A percentile compares a stretch with the other conserved stretches of the same genome.
Evolutionary conservation across 2,888 invertebrate species (phyloP).

Genomic region (Mythimna impura): DNA sequence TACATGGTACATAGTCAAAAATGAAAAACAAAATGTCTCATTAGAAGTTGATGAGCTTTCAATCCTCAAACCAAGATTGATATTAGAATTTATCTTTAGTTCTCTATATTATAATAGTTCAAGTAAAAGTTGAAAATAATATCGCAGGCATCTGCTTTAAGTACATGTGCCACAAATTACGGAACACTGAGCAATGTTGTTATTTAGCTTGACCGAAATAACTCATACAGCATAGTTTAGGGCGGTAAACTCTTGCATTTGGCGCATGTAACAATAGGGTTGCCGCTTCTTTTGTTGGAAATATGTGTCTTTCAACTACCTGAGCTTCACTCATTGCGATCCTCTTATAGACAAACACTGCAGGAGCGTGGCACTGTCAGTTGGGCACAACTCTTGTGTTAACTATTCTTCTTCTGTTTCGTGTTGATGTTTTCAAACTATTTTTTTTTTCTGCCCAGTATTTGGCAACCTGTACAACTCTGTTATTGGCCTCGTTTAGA

Average conservation of each 20-base stretch:
- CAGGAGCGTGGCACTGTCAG: neutral
- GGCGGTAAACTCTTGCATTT: constrained; percentile 22
- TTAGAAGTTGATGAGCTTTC: neutral
- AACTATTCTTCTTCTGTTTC: too few species aligned
- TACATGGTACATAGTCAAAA: neutral
- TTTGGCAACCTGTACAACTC: too few species aligned
- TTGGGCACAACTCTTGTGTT: too few species aligned
- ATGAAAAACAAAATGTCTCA: neutral
- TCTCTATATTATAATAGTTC: neutral
- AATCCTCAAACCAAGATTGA: neutral
- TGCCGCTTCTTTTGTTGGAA: constrained; percentile 20
- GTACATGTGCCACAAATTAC: constrained; percentile 21
- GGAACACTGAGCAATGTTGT: constrained; percentile 32
- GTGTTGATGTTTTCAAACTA: too few species aligned
- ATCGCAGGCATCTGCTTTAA: neutral
- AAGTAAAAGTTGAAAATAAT: neutral
- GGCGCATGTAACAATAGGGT: constrained; percentile 20
- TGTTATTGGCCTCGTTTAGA: too few species aligned
- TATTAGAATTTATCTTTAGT: neutral
- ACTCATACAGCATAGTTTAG: constrained; percentile 14
- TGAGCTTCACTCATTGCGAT: constrained; percentile 2
- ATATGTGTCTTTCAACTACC: constrained; percentile 16
- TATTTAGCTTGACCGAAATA: constrained; percentile 39
- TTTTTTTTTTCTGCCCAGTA: too few species aligned
- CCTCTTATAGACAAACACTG: neutral